Evolutionary conservation across 2,797 vertebrate species (phyloP).

Genomic region (Hephaestus fuliginosus): DNA sequence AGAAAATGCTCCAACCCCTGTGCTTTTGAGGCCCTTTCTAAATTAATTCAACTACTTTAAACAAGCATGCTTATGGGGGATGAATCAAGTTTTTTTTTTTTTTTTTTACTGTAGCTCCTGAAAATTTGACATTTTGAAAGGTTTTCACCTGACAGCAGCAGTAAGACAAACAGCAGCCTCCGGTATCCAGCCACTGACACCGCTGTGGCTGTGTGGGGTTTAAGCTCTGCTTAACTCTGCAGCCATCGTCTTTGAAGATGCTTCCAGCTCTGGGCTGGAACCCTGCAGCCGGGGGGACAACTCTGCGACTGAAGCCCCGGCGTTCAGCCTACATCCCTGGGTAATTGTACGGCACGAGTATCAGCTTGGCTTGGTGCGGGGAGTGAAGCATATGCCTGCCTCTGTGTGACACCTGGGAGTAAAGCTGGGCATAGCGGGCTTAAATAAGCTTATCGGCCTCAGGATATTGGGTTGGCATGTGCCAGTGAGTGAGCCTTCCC

Average conservation of each 20-base stretch:
- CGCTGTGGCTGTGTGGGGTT: constrained; percentile 40
- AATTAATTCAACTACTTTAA: constrained; percentile 9
- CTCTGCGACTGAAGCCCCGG: constrained; percentile 56
- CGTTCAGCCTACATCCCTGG: constrained; percentile 54
- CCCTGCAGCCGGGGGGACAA: constrained; percentile 38
- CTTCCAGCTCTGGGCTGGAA: constrained; percentile 42
- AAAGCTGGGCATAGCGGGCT: constrained; percentile 47
- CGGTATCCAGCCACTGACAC: constrained; percentile 18
- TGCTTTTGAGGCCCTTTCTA: constrained; percentile 6
- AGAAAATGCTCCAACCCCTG: neutral
- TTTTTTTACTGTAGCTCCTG: neutral
- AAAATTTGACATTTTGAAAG: constrained; percentile 10
- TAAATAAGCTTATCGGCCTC: constrained; percentile 57
- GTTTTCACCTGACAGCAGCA: constrained; percentile 19
- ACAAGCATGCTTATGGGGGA: neutral
- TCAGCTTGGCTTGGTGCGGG: constrained; percentile 47
- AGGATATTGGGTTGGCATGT: constrained; percentile 46
- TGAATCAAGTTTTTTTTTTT: neutral
- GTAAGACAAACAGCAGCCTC: constrained; percentile 24
- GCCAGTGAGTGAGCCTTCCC: constrained; percentile 32
- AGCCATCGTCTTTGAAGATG: constrained; percentile 62
- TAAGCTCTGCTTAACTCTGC: constrained; percentile 58
- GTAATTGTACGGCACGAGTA: constrained; percentile 48
- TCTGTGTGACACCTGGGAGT: constrained; percentile 51
- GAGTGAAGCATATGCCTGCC: constrained; percentile 46